Base-by-base conservation (phyloP, 1,140 invertebrate species). In the Diachasma alloeum region DNA sequence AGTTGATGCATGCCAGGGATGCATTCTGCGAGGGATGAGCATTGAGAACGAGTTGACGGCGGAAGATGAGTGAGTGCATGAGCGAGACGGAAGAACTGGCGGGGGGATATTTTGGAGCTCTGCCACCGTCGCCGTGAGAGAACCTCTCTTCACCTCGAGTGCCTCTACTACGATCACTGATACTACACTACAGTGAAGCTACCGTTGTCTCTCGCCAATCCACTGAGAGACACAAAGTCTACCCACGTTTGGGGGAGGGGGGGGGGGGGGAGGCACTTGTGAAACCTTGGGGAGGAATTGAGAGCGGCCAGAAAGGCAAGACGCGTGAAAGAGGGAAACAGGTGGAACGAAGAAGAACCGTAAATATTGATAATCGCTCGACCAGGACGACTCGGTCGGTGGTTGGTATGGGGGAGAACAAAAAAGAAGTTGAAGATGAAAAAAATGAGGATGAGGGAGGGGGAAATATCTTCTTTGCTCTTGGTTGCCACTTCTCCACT, bases 161-260 rank as follows among this genome's bases (percentile, higher is more conserved):
- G 86, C 87, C 48, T 82, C 88, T 89, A 88, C 87, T 85, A 74
- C 84, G 87, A 89, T 89, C 87, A 86, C 86, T 86, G 87, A 89
- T 89, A 88, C 85, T 48, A 85, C 85, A 85, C 85, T 87, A 86
- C 79, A 88, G 78, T 76, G 67, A 48, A 53, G 22, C 59, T 42
- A 11, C 74, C 56, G 13, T 56, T 37, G 71, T 31, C 56, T 53
- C 15, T 37, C 10, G 10, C 11, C 36, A 63, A 56, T 19, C n/a
- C 48, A 56, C 48, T 26, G 8, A 10, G 59, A 26, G 59, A 63
- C 15, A 63, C 15, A 63, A 2, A 31, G 59, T 26, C 24, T 13
- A 31, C 59, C 10, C 0, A 24, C 13, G 13, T 24, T 63, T n/a
- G n/a, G n/a, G n/a, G n/a, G n/a, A n/a, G n/a, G n/a, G n/a, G n/a